These are phyloP conservation scores for Alectoris magna DNA, from an alignment of 2,797 vertebrate species.

Conservation along the genomic window DNA sequence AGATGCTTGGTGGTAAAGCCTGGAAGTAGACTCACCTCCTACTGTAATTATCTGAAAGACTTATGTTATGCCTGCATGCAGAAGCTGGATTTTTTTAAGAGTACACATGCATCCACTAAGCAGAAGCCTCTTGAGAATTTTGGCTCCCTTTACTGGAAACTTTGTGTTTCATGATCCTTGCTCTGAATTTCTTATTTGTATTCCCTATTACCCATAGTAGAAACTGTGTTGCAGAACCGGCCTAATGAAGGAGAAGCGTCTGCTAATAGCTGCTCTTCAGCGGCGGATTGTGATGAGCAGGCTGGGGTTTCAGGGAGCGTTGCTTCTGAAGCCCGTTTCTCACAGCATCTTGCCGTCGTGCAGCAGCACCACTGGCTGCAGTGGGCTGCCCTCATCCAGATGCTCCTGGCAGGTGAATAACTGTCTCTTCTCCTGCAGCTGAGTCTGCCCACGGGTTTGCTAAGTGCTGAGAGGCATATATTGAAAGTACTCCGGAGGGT, in stretches of 20 bases:
- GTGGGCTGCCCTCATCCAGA: background rate
- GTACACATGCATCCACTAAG: background rate
- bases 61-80: background rate
- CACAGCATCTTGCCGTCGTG: background rate
- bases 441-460: background rate
- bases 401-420: background rate
- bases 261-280: background rate
- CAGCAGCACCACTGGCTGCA: background rate
- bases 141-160: background rate
- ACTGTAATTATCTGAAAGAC: background rate
- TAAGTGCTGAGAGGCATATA: background rate
- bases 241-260: background rate
- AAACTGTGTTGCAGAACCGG: background rate
- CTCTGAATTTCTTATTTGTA: conserved; percentile 26
- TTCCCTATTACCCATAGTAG: background rate
- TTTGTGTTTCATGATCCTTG: conserved; percentile 28
- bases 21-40: background rate
- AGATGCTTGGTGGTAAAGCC: background rate
- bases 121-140: background rate
- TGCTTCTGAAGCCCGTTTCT: background rate
- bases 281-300: background rate
- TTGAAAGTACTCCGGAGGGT: background rate
- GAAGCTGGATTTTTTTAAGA: background rate
- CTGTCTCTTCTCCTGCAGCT: background rate
- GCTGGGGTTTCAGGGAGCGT: background rate